Percentiles rank a stretch among this genome's conserved stretches.
These are phyloP conservation scores for Conus betulinus DNA, from an alignment of 1,140 invertebrate genomes.

Conservation along the genomic window DNA sequence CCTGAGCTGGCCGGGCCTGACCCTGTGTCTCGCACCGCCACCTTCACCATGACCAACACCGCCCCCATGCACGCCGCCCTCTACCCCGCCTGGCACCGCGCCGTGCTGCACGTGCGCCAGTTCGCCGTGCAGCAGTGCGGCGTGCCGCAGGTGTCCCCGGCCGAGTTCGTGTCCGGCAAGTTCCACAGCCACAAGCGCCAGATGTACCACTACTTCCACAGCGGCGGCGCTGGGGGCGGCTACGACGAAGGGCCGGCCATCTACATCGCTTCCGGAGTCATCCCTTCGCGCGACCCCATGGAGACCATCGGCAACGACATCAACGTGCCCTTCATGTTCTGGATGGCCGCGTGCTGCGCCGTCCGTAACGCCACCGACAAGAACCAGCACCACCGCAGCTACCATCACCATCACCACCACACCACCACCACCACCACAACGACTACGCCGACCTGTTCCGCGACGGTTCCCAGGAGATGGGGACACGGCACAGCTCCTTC, in stretches of 20 bases:
- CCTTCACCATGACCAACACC: conserved; percentile 61
- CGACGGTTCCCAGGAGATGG: not conserved
- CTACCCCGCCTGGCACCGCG: conserved; percentile 55
- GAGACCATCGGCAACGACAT: conserved; percentile 59
- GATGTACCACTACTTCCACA: conserved; percentile 7
- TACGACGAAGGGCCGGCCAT: conserved; percentile 33
- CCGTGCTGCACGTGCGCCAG: conserved; percentile 43
- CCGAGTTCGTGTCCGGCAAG: conserved; percentile 9
- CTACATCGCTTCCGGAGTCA: conserved; percentile 54
- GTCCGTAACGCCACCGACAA: conserved; percentile 6
- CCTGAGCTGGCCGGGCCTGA: conserved; percentile 53
- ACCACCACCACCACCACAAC: not conserved
- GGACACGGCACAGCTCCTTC: conserved; percentile 48
- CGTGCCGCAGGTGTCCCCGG: conserved; percentile 40
- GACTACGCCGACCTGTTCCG: conserved; percentile 15
- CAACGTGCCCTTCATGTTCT: conserved; percentile 63
- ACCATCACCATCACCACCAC: not conserved
- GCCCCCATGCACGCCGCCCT: conserved; percentile 52
- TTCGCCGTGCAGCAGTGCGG: conserved; percentile 59
- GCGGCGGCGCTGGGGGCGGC: not conserved
- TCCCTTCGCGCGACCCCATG: conserved; percentile 49
- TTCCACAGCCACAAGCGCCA: not conserved
- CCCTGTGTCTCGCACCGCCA: conserved; percentile 51
- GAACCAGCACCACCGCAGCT: not conserved
- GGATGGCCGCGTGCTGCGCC: conserved; percentile 65